Conservation (phyloP, 2,888 invertebrate genomes). For the Dryomyza anilis region DNA sequence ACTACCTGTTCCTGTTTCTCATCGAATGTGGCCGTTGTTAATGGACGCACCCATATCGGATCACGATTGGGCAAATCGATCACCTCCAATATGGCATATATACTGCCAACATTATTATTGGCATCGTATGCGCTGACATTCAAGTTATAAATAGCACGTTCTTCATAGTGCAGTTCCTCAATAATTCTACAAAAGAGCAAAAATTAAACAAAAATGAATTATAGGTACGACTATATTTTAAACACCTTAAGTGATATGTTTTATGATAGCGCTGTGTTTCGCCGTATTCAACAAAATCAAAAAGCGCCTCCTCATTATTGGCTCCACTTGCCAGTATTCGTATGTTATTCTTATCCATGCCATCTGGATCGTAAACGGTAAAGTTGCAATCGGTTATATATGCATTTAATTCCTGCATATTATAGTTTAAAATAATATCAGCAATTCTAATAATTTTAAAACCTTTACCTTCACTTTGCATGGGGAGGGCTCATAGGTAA, state of each 20-base stretch:
- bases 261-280: constrained; percentile 43
- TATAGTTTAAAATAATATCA: not conserved
- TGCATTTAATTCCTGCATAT: constrained; percentile 54
- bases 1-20: constrained; percentile 62
- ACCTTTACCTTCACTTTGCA: constrained; percentile 61
- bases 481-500: constrained; percentile 63
- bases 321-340: constrained; percentile 59
- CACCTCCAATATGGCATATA: constrained; percentile 65
- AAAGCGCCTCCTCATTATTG: constrained; percentile 58
- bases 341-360: constrained; percentile 58
- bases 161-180: constrained; percentile 61
- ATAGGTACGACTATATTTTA: not conserved
- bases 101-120: constrained; percentile 46
- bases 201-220: not conserved
- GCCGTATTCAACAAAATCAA: constrained; percentile 55
- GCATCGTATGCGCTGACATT: constrained; percentile 65
- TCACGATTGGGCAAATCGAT: constrained; percentile 66
- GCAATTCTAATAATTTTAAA: not conserved
- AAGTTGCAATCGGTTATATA: constrained; percentile 48
- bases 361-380: constrained; percentile 46
- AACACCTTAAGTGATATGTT: constrained; percentile 54
- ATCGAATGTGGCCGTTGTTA: constrained; percentile 65
- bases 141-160: constrained; percentile 65
- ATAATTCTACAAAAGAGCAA: constrained; percentile 31
- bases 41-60: constrained; percentile 67